Base-by-base conservation (phyloP, 1,140 invertebrate genomes). In the Manduca sexta region DNA sequence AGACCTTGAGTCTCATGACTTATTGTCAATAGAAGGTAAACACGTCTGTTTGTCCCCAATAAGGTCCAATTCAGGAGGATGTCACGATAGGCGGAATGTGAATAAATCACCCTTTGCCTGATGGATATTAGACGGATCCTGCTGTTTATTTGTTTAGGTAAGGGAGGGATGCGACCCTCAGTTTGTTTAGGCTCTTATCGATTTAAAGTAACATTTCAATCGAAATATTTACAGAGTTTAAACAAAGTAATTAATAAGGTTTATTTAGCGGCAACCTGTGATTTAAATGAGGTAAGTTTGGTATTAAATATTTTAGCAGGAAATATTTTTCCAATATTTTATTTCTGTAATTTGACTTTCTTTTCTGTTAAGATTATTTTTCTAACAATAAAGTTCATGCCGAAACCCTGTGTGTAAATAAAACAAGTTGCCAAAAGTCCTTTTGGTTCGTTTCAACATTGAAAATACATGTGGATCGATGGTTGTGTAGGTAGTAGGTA, bases 131-230 rank as follows among this genome's bases (percentile, higher is more conserved):
- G 35, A 18, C 16, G 15, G 15, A 39, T 17, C 37, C 15, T 10
- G 8, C 15, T 18, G 16, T 40, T 40, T 40, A 16, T 40, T 40
- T 18, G 38, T 12, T 40, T 17, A 40, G 6, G 38, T 18, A 40
- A 18, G 38, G 16, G 17, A 18, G 38, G 16, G 16, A 40, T 15
- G 6, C 10, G 5, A 17, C n/a, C 38, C 38, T 40, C 38, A 18
- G 38, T 40, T 40, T 40, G 38, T 40, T 40, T 40, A 40, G 38
- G 38, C 16, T 11, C 16, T 18, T 40, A 40, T 40, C 15, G 38
- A 40, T 40, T 40, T 40, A 16, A 10, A 40, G 38, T 11, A 12
- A 18, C 38, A 0, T 26, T 26, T 26, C 21, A 26, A 26, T 8
- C 1, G 21, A 26, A 26, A 26, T 26, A 26, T 26, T 26, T 3